phyloP scores from a whole-genome alignment of 1,140 invertebrate genomes.

The Doryteuthis pealeii region DNA sequence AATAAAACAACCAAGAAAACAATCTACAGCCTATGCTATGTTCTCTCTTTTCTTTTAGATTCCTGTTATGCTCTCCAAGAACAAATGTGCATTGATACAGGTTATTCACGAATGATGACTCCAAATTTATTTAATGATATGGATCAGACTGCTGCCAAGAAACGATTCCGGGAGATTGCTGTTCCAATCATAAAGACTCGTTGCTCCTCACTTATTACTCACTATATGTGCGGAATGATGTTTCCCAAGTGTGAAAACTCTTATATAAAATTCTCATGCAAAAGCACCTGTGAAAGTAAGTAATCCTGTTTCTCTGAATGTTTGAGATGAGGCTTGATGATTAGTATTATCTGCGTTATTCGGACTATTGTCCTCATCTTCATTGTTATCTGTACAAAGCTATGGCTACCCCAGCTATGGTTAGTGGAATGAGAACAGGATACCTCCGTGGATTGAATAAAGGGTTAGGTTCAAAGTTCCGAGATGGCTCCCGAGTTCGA shows the following conservation, averaged over 20 bases:
- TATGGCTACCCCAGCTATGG: no score
- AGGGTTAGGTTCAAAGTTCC: no score
- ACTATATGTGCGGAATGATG: neutral
- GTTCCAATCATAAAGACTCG: neutral
- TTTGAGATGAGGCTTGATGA: no score
- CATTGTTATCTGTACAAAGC: no score
- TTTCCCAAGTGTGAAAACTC: neutral
- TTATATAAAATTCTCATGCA: neutral
- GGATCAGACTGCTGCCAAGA: neutral
- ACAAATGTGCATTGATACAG: neutral
- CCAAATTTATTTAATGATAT: neutral
- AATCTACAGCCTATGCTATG: no score
- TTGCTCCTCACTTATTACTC: neutral
- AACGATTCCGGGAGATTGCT: neutral
- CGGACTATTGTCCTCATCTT: no score
- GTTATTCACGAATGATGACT: neutral
- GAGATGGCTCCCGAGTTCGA: no score
- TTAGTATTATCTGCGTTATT: no score
- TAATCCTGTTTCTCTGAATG: no score
- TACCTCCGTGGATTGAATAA: no score
- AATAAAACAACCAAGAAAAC: no score
- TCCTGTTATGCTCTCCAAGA: neutral
- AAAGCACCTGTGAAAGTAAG: conserved; percentile 4
- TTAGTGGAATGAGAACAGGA: no score
- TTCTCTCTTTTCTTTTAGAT: neutral